Evolutionary conservation across 2,113 vertebrate species (phyloP).

Genomic region (Lathamus discolor): DNA sequence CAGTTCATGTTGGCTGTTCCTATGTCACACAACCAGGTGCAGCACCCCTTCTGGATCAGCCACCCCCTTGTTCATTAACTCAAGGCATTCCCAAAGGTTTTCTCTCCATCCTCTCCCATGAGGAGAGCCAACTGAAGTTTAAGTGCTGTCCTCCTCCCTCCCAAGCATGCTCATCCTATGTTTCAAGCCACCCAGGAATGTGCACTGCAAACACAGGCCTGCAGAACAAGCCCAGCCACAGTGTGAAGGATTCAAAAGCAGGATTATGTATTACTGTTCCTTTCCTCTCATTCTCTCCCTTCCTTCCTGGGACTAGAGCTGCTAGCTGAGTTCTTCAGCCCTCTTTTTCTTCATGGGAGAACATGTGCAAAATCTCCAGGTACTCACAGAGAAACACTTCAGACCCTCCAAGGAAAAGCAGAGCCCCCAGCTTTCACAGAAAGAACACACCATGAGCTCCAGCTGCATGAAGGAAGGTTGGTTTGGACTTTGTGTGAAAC

Average conservation of each 20-base stretch:
- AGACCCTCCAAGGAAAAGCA: background rate
- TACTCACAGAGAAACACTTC: background rate
- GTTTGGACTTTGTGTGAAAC: background rate
- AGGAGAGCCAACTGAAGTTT: background rate
- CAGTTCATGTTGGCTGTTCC: background rate
- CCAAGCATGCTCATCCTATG: background rate
- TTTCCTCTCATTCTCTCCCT: background rate
- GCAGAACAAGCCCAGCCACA: background rate
- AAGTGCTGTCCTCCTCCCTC: background rate
- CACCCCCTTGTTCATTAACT: background rate
- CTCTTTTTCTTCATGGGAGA: background rate
- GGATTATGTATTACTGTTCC: background rate
- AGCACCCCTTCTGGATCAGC: background rate
- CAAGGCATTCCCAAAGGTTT: background rate
- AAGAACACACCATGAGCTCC: background rate
- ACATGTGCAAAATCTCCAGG: background rate
- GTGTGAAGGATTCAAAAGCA: background rate
- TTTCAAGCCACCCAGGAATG: background rate
- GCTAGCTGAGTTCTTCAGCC: background rate
- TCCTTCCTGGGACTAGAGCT: background rate
- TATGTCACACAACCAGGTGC: background rate
- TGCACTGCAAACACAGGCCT: background rate
- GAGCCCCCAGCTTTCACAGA: background rate
- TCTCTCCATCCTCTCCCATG: background rate
- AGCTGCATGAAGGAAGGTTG: background rate